Base-by-base conservation (phyloP, 2,888 invertebrate species). In the Monoplex corrugatus region DNA sequence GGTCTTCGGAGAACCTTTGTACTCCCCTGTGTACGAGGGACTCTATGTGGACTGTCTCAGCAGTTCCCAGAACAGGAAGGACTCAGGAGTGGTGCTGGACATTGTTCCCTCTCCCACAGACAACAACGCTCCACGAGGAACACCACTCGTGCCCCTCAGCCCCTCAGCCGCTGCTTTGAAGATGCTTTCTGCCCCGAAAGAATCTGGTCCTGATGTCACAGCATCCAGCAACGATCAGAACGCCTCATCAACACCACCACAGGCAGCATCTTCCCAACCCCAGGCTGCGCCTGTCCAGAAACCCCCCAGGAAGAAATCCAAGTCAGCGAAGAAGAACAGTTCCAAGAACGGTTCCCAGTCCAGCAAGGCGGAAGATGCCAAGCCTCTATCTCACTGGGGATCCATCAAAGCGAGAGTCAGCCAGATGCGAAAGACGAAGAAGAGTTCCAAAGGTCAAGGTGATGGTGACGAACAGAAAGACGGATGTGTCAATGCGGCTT, bases 1-100 rank as follows among this genome's bases (percentile, higher is more conserved):
- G 19, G 82, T 82, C 40, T 82, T 82, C 45, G 32, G n/a, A 16
- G 82, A 82, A 45, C 40, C 6, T 19, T 23, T 80, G 80, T 80
- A 80, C 43, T n/a, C 82, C n/a, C 82, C 44, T 32, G 82, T 82
- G 32, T 82, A 82, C 32, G 82, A 82, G 19, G 32, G 82, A 16
- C n/a, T 45, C n/a, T 82, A 82, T 32, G 28, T 82, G 82, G 82
- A 82, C 32, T 82, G 82, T 45, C 13, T 44, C 82, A 82, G 82
- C 45, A 43, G 40, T 13, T 28, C 23, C 43, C 78, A 40, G 82
- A 40, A 82, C 16, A 82, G 82, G 45, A 82, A 82, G 32, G 82
- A 82, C 45, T 82, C 82, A 10, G 82, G 82, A 0, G 82, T 82
- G 13, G 82, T 45, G n/a, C 82, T 10, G 45, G 82, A 82, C 82